phyloP scores from a whole-genome alignment of 2,888 invertebrate species.

The Microctonus aethiopoides region DNA sequence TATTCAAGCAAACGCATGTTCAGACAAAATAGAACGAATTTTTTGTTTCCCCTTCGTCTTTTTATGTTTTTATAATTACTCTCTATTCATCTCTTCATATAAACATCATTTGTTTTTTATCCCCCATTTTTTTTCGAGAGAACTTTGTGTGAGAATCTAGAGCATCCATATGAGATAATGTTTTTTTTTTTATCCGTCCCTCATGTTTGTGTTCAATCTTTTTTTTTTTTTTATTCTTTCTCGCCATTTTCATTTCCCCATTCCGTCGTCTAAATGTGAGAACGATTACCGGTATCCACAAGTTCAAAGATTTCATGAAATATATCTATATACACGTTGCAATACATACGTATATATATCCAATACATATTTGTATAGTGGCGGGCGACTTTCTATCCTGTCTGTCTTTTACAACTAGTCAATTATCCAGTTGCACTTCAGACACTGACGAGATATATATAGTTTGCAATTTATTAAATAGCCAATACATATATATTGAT shows the following conservation, averaged over 20 bases:
- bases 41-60: background rate
- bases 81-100: background rate
- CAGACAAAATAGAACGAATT: constrained; percentile 13
- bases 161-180: background rate
- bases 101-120: background rate
- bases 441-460: constrained; percentile 21
- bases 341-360: background rate
- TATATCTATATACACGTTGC: too few species aligned
- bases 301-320: constrained; percentile 9
- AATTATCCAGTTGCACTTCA: constrained; percentile 18
- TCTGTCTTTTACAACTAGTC: constrained; percentile 9
- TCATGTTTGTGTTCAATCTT: background rate
- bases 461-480: constrained; percentile 22
- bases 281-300: constrained; percentile 6
- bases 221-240: background rate
- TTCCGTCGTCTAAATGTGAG: background rate
- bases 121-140: background rate
- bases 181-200: background rate
- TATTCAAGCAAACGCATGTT: constrained; percentile 17
- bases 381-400: constrained; percentile 17
- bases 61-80: background rate
- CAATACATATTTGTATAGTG: background rate
- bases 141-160: background rate
- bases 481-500: background rate
- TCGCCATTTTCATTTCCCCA: background rate